Percentiles rank a stretch among this genome's conserved stretches.
These are phyloP conservation scores for Coptodon rendalli DNA, from an alignment of 2,113 vertebrate genomes.

Conservation along the genomic window DNA sequence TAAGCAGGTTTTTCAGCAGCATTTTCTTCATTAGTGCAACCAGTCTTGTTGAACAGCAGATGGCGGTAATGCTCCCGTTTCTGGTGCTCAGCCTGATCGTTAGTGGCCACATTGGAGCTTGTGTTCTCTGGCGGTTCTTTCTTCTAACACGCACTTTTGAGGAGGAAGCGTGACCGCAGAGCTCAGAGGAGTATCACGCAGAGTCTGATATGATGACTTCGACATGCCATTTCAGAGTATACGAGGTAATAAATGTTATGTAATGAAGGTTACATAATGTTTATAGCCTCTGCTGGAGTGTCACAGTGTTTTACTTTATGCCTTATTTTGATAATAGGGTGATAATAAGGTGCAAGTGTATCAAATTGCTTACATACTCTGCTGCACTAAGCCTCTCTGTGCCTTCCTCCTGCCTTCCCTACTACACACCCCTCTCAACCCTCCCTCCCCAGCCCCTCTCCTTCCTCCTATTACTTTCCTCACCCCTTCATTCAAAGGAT, in stretches of 20 bases:
- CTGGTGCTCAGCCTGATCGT: neutral
- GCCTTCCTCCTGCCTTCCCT: neutral
- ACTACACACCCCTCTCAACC: neutral
- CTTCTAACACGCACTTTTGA: neutral
- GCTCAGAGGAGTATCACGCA: conserved; percentile 3
- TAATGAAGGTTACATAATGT: conserved; percentile 45
- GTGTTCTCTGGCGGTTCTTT: neutral
- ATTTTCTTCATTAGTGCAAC: conserved; percentile 18
- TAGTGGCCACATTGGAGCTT: neutral
- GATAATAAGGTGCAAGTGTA: conserved; percentile 22
- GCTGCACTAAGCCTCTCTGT: neutral
- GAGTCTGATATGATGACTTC: neutral
- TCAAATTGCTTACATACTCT: conserved; percentile 18
- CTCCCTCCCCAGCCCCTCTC: neutral
- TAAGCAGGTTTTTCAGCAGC: neutral
- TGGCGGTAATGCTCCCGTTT: conserved; percentile 28
- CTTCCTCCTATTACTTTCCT: neutral
- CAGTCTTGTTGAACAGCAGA: conserved; percentile 45
- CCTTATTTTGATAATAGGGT: conserved; percentile 32
- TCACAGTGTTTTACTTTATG: conserved; percentile 13
- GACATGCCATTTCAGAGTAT: neutral
- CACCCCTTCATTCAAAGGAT: neutral
- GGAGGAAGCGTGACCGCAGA: neutral
- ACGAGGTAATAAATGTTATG: conserved; percentile 15
- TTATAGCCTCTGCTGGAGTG: conserved; percentile 7